A percentile compares a stretch with the other conserved stretches of the same genome.
These are phyloP conservation scores for Nectonema munidae DNA, from an alignment of 2,888 invertebrate species.

Conservation along the genomic window DNA sequence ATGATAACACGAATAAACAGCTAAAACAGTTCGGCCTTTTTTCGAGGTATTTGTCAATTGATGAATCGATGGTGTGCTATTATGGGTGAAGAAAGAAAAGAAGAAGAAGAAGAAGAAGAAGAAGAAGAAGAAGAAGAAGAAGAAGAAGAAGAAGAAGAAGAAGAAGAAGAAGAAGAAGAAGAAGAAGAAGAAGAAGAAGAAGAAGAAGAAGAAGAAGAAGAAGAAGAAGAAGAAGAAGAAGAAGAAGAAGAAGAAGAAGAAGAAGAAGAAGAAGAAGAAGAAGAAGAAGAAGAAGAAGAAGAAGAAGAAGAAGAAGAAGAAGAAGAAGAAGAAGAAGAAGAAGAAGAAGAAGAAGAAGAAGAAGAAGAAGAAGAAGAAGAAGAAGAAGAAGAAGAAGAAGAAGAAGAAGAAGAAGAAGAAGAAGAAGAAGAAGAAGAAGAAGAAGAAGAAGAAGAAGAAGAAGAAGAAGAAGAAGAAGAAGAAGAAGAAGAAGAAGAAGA, in stretches of 20 bases:
- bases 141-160: slow-evolving; percentile 2
- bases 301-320: slow-evolving; percentile 10
- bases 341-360: background rate
- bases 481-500: slow-evolving; percentile 5
- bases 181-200: background rate
- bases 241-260: background rate
- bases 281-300: background rate
- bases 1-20: no score
- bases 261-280: background rate
- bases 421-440: slow-evolving; percentile 11
- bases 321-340: slow-evolving; percentile 10
- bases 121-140: slow-evolving; percentile 8
- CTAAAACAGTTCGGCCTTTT: no score
- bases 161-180: background rate
- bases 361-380: slow-evolving; percentile 9
- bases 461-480: background rate
- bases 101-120: slow-evolving; percentile 21
- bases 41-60: no score
- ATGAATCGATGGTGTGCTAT: no score
- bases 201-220: slow-evolving; percentile 8
- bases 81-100: no score
- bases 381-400: slow-evolving; percentile 6
- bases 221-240: background rate
- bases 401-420: slow-evolving; percentile 8
- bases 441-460: background rate